Base-by-base conservation (phyloP, 2,888 invertebrate genomes). In the Tribolium freemani region DNA sequence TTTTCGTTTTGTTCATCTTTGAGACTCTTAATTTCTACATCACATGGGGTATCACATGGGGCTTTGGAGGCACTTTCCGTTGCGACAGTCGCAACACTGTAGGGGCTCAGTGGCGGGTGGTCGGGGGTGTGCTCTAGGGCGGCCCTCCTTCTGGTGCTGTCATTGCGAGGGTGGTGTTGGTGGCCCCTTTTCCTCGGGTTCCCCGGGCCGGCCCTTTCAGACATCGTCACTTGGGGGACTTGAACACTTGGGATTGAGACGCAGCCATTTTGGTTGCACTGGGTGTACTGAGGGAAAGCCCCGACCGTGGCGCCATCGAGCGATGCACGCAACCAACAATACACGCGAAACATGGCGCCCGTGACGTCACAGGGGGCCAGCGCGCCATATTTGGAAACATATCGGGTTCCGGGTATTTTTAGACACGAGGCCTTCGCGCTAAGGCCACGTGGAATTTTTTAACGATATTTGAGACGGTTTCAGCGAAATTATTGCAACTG, bases 91-190 rank as follows among this genome's bases (percentile, higher is more conserved):
- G 77, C 54, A 56, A 79, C 76, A 75, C 74, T 71, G 75, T 16
- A 16, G 16, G 16, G 16, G 16, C 16, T 16, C 16, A 16, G 16
- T 53, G 80, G 79, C 67, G 77, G 76, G 57, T 74, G 69, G n/a
- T 6, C 20, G 16, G 10, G 13, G 45, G 74, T 71, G 87, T 87
- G 86, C 86, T 88, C 88, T 86, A 89, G 87, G 87, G 88, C 88
- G 87, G 88, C 90, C 83, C 90, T 86, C 70, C 83, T 80, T 75
- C 86, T 83, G 73, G 78, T 83, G 79, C 86, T 86, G 77, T 85
- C 84, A 84, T 92, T 90, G 76, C 92, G 91, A 84, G 92, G 93
- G 88, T 93, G 93, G 87, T 93, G 92, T 87, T 93, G 93, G 86
- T 92, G 93, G 78, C 93, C 93, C 86, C 92, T 90, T 85, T 92